A percentile compares a stretch with the other conserved stretches of the same genome.
These are phyloP conservation scores for Pterophyllum scalare DNA, from an alignment of 2,113 vertebrate species.

Conservation along the genomic window DNA sequence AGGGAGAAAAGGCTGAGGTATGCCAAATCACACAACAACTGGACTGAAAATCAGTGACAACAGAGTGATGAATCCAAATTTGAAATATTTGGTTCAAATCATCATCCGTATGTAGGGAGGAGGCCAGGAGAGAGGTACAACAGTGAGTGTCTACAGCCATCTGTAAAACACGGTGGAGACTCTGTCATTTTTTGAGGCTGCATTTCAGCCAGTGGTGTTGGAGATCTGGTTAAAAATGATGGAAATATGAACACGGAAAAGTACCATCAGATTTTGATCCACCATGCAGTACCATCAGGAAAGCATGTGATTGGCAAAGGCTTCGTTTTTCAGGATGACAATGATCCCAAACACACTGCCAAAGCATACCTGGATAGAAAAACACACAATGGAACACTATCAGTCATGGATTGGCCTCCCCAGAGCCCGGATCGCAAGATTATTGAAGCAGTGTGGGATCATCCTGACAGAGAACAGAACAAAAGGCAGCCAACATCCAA, in stretches of 20 bases:
- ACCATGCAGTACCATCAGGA: background rate
- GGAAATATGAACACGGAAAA: background rate
- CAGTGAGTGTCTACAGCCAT: background rate
- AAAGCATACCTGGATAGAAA: background rate
- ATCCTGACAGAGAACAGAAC: background rate
- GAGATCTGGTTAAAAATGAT: background rate
- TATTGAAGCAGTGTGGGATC: background rate
- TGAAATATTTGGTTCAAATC: background rate
- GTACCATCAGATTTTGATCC: background rate
- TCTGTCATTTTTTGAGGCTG: background rate
- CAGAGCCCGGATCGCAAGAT: background rate
- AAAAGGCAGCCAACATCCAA: background rate
- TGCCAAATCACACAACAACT: background rate
- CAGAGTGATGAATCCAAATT: background rate
- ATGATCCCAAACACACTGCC: background rate
- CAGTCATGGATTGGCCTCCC: background rate
- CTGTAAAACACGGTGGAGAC: background rate
- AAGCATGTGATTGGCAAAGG: background rate
- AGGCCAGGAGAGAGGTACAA: background rate
- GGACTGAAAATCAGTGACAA: background rate
- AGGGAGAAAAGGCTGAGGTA: background rate
- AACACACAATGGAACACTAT: background rate
- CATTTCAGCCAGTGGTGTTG: background rate
- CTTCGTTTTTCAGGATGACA: background rate
- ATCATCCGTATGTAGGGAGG: background rate